A percentile compares a stretch with the other conserved stretches of the same genome.
phyloP scores from a whole-genome alignment of 2,797 vertebrate species.

The Setipinna tenuifilis region DNA sequence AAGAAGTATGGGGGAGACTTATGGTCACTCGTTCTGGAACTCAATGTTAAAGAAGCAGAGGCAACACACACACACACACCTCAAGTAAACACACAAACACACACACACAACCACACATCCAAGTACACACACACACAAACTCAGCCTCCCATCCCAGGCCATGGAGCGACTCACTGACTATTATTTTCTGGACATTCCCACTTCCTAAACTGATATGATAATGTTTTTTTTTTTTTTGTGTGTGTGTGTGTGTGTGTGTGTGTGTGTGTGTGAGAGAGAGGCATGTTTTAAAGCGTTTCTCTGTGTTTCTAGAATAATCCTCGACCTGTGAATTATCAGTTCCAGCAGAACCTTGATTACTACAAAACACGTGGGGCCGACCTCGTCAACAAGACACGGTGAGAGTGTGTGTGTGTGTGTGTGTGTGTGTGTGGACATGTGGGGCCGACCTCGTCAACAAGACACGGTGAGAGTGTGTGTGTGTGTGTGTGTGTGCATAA shows the following conservation, averaged over 20 bases:
- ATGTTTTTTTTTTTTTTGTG: no score
- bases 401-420: constrained; percentile 53
- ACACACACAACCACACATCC: background rate
- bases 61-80: background rate
- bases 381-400: constrained; percentile 93
- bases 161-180: no score
- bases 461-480: constrained; percentile 79
- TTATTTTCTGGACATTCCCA: no score
- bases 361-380: constrained; percentile 95
- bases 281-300: background rate
- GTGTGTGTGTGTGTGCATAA: background rate
- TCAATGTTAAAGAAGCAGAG: background rate
- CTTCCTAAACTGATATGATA: no score
- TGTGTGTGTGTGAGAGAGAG: background rate
- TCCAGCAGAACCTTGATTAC: constrained; percentile 97
- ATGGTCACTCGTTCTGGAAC: no score
- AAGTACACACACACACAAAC: background rate
- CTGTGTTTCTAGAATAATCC: constrained; percentile 85
- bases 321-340: constrained; percentile 92
- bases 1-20: no score
- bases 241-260: no score
- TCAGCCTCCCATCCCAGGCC: no score
- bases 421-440: constrained; percentile 66
- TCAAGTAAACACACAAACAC: background rate
- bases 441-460: constrained; percentile 94